phyloP scores from a whole-genome alignment of 2,888 invertebrate species.

The Oxyscelio sp. region DNA sequence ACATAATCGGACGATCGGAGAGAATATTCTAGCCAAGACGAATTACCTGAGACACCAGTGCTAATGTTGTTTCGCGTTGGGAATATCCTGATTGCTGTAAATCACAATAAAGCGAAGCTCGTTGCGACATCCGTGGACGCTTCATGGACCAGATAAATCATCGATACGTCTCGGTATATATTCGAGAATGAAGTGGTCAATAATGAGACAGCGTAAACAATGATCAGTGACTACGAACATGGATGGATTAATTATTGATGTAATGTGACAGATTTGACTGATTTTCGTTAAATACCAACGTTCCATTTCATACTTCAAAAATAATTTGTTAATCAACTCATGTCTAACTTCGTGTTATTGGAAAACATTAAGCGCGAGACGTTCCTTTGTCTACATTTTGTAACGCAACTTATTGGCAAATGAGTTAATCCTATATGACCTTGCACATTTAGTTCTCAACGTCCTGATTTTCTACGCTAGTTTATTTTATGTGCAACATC shows the following conservation, averaged over 20 bases:
- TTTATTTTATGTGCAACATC: constrained; percentile 15
- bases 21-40: constrained; percentile 74
- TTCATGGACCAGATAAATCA: constrained; percentile 63
- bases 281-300: neutral
- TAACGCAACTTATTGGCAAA: constrained; percentile 38
- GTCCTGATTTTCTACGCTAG: constrained; percentile 34
- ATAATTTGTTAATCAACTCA: neutral
- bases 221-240: constrained; percentile 56
- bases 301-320: neutral
- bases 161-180: constrained; percentile 58
- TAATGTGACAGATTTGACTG: neutral
- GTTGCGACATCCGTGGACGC: constrained; percentile 61
- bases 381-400: constrained; percentile 22
- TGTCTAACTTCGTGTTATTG: neutral
- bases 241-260: constrained; percentile 23
- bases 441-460: constrained; percentile 48
- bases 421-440: constrained; percentile 53
- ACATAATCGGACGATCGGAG: constrained; percentile 80
- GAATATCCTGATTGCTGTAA: constrained; percentile 72
- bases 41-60: constrained; percentile 71
- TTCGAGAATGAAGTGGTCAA: constrained; percentile 68
- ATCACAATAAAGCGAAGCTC: constrained; percentile 73
- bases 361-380: constrained; percentile 20
- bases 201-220: constrained; percentile 69
- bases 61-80: constrained; percentile 72